Evolutionary conservation across 1,140 invertebrate genomes (phyloP).

Genomic region (Sesamia nonagrioides): DNA sequence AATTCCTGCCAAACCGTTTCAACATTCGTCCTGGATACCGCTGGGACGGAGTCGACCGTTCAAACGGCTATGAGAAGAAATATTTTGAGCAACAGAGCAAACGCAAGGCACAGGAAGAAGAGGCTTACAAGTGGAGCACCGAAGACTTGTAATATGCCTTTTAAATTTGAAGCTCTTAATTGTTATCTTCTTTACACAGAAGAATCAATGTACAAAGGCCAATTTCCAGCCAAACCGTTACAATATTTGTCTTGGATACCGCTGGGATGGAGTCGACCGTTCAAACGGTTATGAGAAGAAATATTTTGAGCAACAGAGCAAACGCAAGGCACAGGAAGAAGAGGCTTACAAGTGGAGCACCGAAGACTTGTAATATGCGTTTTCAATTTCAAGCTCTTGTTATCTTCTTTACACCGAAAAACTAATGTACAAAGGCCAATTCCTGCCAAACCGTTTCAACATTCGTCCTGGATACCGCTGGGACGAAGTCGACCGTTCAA

Average conservation of each 20-base stretch:
- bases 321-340: constrained; percentile 92
- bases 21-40: constrained; percentile 96
- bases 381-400: background rate
- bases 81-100: constrained; percentile 94
- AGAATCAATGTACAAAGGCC: constrained; percentile 93
- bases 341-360: constrained; percentile 98
- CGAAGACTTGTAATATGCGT: constrained; percentile 95
- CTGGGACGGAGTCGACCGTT: constrained; percentile 99
- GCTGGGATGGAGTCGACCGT: constrained; percentile 99
- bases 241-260: constrained; percentile 96
- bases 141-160: constrained; percentile 95
- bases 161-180: no score
- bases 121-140: constrained; percentile 98
- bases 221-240: constrained; percentile 96
- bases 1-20: constrained; percentile 96
- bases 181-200: constrained; percentile 73
- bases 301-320: constrained; percentile 93
- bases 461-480: constrained; percentile 98
- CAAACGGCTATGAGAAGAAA: constrained; percentile 98
- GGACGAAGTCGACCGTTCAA: constrained; percentile 99
- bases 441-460: constrained; percentile 96
- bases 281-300: constrained; percentile 99
- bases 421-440: constrained; percentile 94
- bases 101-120: constrained; percentile 93
- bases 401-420: constrained; percentile 79